Evolutionary conservation across 2,113 vertebrate genomes (phyloP).

Genomic region (Macrotis lagotis): DNA sequence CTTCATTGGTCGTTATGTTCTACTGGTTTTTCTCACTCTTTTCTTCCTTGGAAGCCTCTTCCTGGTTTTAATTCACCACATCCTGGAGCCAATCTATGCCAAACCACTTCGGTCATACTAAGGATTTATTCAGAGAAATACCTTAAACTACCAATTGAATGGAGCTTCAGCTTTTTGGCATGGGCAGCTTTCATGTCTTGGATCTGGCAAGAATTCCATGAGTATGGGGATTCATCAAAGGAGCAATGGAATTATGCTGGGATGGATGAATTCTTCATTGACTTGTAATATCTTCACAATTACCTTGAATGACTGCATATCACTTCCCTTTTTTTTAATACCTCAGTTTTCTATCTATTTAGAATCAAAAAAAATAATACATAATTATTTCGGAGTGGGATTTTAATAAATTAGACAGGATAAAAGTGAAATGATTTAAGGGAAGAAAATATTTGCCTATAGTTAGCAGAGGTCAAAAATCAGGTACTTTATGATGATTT

Average conservation of each 20-base stretch:
- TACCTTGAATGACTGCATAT: neutral
- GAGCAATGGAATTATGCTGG: neutral
- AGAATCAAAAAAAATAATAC: neutral
- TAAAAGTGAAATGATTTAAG: neutral
- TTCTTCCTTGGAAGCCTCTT: slow-evolving; percentile 87
- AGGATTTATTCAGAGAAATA: neutral
- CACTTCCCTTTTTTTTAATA: neutral
- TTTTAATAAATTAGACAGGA: slow-evolving; percentile 10
- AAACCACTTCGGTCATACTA: slow-evolving; percentile 83
- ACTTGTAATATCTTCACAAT: neutral
- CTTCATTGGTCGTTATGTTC: slow-evolving; percentile 92
- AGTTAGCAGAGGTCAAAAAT: neutral
- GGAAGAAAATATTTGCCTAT: neutral
- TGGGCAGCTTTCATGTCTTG: neutral
- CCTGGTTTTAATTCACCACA: slow-evolving; percentile 88
- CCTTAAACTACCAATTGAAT: neutral
- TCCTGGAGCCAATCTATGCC: slow-evolving; percentile 91
- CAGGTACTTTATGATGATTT: slow-evolving; percentile 15
- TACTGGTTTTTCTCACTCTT: slow-evolving; percentile 84
- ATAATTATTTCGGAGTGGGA: neutral
- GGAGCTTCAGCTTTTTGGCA: neutral
- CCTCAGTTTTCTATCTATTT: slow-evolving; percentile 11
- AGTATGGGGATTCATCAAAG: neutral
- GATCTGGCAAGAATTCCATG: neutral
- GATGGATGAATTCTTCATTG: neutral